Evolutionary conservation across 2,113 vertebrate genomes (phyloP).

Genomic region (Accipiter virgatus): DNA sequence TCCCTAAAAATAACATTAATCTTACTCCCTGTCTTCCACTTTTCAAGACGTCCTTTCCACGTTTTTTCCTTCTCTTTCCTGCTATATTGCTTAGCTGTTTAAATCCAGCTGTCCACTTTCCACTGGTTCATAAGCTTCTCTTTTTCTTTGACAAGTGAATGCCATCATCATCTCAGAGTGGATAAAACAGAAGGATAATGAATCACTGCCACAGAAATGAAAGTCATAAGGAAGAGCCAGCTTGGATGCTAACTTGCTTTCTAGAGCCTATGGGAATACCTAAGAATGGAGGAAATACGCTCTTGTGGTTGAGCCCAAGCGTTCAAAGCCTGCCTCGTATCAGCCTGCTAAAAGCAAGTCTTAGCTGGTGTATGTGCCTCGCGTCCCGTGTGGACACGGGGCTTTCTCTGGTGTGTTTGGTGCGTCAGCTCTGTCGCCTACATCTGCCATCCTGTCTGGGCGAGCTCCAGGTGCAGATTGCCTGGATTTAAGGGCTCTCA

Average conservation of each 20-base stretch:
- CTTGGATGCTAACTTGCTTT: background rate
- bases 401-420: background rate
- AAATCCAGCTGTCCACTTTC: background rate
- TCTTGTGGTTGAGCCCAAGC: background rate
- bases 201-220: background rate
- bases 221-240: background rate
- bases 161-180: background rate
- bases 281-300: rapidly evolving
- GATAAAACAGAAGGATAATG: background rate
- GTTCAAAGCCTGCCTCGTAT: background rate
- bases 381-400: rapidly evolving
- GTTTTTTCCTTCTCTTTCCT: background rate
- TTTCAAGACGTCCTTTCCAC: background rate
- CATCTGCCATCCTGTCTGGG: background rate
- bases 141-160: background rate
- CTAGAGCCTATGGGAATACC: background rate
- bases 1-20: background rate
- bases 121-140: background rate
- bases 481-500: background rate
- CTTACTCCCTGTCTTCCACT: background rate
- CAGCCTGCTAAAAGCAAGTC: background rate
- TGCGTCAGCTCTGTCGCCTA: rapidly evolving
- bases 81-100: background rate
- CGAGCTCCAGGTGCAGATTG: background rate
- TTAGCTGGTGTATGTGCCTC: background rate